Evolutionary conservation across 2,888 invertebrate species (phyloP).

Genomic region (Coronaproctus castanopsis): DNA sequence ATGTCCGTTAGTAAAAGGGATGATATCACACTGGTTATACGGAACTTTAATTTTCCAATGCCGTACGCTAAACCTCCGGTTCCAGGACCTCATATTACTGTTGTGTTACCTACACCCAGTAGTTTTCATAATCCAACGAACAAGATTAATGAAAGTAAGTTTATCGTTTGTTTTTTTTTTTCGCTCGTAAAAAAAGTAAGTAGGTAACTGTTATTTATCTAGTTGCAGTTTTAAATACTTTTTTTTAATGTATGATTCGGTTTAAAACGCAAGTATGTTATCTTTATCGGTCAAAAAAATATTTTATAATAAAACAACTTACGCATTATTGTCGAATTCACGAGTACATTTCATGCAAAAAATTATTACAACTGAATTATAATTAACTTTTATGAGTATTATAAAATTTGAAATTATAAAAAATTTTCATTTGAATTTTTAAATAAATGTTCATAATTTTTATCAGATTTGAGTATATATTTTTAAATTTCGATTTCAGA

Average conservation of each 20-base stretch:
- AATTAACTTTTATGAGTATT: no score
- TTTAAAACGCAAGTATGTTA: no score
- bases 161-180: no score
- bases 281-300: no score
- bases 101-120: not conserved
- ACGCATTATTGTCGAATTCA: no score
- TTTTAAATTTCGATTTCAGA: constrained; percentile 5
- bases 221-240: not conserved
- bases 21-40: constrained; percentile 63
- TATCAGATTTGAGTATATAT: no score
- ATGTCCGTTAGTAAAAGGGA: constrained; percentile 38
- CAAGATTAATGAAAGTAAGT: not conserved
- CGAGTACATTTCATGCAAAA: no score
- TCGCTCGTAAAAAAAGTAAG: not conserved
- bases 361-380: no score
- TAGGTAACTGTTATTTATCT: not conserved
- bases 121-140: not conserved
- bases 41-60: constrained; percentile 65
- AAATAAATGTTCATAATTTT: not conserved
- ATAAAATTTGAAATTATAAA: no score
- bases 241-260: no score
- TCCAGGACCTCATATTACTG: not conserved
- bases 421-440: not conserved
- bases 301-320: no score
- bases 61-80: constrained; percentile 25